Evolutionary conservation across 2,888 invertebrate species (phyloP), one percentile per base, ranked within the genome.

Genomic region (Drosophila cognata): DNA sequence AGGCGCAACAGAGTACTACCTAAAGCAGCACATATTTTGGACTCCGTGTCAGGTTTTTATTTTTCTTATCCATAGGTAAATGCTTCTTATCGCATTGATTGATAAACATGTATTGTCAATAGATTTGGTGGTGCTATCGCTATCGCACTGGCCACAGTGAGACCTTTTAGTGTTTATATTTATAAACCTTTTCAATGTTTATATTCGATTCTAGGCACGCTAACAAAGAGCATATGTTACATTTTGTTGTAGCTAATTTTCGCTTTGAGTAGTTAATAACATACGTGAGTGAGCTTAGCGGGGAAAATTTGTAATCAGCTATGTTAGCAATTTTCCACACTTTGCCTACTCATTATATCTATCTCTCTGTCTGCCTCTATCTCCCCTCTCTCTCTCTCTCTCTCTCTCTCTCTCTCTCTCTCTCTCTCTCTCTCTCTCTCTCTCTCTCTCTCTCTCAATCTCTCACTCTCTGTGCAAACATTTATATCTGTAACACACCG

Each of bases 21-120:
- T 3, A 31, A 51, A n/a, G 2, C 46, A 4, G 33, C 31, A 21
- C 46, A 48, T 2, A 59, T 55, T 70, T 63, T 58, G 33, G 60
- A 56, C 38, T 46, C 21, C 18, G 21, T 41, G 57, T 71, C 66
- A 71, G 68, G 71, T 86, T 59, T 53, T 8, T 48, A 31, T 69
- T 50, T 56, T 55, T 65, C 60, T 82, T 83, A 86, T 72, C 77
- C 69, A 74, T 74, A 16, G 61, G 50, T 46, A 43, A 65, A 72
- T 62, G 59, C 81, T 90, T 78, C 91, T 90, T 89, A 85, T 85
- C 85, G 71, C 51, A 79, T 74, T 69, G 88, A 85, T 89, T 87
- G 88, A 81, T 79, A 81, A 64, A 70, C 67, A 60, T 41, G 51
- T 46, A 48, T 56, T 57, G 70, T 41, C 38, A 50, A 38, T 50